Conservation (phyloP, 2,888 invertebrate genomes). For the Blastobasis adustella region DNA sequence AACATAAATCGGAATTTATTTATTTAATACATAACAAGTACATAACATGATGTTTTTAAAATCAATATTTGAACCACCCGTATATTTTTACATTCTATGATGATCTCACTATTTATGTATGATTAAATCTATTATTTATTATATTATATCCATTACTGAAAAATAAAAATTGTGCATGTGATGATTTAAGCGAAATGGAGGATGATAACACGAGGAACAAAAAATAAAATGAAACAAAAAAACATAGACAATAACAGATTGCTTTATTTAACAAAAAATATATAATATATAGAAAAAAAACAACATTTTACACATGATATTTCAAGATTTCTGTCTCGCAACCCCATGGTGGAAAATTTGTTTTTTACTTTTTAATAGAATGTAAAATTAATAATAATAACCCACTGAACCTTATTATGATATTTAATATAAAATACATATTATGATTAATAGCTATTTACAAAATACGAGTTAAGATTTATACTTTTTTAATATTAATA, state of each 20-base stretch:
- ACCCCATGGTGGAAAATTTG: conserved; percentile 55
- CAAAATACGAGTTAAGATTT: conserved; percentile 72
- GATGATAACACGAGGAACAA: conserved; percentile 28
- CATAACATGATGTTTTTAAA: conserved; percentile 16
- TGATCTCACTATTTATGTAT: conserved; percentile 60
- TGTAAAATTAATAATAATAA: conserved; percentile 73
- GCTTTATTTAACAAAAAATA: conserved; percentile 76
- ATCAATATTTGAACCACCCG: conserved; percentile 57
- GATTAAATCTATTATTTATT: conserved; percentile 36
- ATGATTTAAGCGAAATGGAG: conserved; percentile 14
- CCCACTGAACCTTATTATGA: conserved; percentile 69
- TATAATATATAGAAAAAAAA: conserved; percentile 71
- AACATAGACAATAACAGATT: conserved; percentile 71
- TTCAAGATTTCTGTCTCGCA: conserved; percentile 30
- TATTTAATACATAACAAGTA: too few relatives aligned
- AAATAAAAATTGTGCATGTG: conserved; percentile 17
- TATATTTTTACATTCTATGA: conserved; percentile 48
- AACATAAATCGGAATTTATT: too few relatives aligned
- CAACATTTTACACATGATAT: conserved; percentile 61
- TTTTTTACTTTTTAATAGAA: conserved; percentile 57
- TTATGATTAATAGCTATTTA: conserved; percentile 69
- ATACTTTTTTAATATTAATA: conserved; percentile 66
- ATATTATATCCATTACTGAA: conserved; percentile 23
- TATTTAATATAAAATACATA: conserved; percentile 73
- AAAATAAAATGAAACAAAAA: conserved; percentile 65